Percentiles rank a stretch among this genome's conserved stretches.
phyloP scores from a whole-genome alignment of 2,797 vertebrate species.

The Clamator glandarius region DNA sequence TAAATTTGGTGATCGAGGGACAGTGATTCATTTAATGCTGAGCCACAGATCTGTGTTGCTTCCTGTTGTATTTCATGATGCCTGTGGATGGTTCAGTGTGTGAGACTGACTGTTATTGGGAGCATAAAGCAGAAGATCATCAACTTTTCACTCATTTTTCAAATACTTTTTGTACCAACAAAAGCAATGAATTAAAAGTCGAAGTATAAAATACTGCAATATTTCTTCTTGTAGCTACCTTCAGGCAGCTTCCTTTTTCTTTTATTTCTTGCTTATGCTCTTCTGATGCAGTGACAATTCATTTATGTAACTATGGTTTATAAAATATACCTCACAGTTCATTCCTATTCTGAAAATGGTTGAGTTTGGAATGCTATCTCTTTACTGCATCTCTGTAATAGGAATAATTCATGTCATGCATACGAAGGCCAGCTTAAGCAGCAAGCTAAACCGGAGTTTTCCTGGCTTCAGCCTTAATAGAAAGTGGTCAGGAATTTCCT shows the following conservation, averaged over 20 bases:
- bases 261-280: neutral
- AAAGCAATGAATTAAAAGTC: neutral
- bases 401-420: neutral
- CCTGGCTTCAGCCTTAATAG: slow-evolving; percentile 4
- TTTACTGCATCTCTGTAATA: neutral
- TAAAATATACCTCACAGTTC: neutral
- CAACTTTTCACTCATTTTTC: slow-evolving; percentile 1
- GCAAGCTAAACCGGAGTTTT: slow-evolving; percentile 7
- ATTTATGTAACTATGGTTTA: neutral
- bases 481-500: slow-evolving; percentile 38
- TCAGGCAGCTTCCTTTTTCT: neutral
- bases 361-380: neutral
- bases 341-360: neutral
- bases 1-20: neutral
- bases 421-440: neutral
- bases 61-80: neutral
- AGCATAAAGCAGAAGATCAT: neutral
- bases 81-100: neutral
- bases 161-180: neutral
- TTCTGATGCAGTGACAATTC: neutral
- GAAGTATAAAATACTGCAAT: neutral
- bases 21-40: neutral
- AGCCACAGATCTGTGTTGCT: neutral
- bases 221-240: neutral
- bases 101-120: neutral